Conservation (phyloP, 2,888 invertebrate genomes). For the Plutella xylostella region DNA sequence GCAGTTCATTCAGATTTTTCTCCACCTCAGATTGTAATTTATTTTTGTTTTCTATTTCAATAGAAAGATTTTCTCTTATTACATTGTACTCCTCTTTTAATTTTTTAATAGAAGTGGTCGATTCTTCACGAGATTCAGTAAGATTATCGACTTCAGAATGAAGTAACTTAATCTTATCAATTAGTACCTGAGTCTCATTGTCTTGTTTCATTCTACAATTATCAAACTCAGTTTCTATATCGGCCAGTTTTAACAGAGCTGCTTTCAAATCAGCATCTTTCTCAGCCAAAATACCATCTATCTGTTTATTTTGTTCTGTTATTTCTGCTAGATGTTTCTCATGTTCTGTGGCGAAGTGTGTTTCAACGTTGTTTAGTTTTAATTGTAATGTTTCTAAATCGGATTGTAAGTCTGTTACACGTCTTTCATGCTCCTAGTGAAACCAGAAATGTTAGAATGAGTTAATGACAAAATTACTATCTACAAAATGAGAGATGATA, state of each 20-base stretch:
- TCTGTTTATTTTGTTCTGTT: conserved; percentile 26
- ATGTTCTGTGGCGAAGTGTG: conserved; percentile 25
- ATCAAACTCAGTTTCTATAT: conserved; percentile 28
- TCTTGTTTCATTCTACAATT: too few relatives aligned
- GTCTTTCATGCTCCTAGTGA: conserved; percentile 37
- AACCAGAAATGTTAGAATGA: conserved; percentile 7
- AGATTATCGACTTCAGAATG: too few relatives aligned
- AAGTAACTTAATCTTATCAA: too few relatives aligned
- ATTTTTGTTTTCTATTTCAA: too few relatives aligned
- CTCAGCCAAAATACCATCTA: conserved; percentile 27
- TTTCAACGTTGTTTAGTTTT: conserved; percentile 32
- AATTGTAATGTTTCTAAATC: conserved; percentile 36
- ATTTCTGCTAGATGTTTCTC: conserved; percentile 32
- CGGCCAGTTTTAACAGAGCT: conserved; percentile 27
- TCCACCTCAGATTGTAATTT: too few relatives aligned
- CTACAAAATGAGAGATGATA: background rate
- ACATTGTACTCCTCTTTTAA: too few relatives aligned
- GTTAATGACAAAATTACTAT: background rate
- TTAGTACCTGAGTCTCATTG: too few relatives aligned
- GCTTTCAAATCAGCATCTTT: conserved; percentile 39
- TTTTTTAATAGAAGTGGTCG: too few relatives aligned
- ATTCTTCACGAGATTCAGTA: too few relatives aligned
- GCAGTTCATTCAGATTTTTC: too few relatives aligned
- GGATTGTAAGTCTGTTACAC: conserved; percentile 33
- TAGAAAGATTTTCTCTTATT: too few relatives aligned